These are phyloP conservation scores for Sturnira hondurensis DNA, from an alignment of 2,113 vertebrate species.

Conservation along the genomic window DNA sequence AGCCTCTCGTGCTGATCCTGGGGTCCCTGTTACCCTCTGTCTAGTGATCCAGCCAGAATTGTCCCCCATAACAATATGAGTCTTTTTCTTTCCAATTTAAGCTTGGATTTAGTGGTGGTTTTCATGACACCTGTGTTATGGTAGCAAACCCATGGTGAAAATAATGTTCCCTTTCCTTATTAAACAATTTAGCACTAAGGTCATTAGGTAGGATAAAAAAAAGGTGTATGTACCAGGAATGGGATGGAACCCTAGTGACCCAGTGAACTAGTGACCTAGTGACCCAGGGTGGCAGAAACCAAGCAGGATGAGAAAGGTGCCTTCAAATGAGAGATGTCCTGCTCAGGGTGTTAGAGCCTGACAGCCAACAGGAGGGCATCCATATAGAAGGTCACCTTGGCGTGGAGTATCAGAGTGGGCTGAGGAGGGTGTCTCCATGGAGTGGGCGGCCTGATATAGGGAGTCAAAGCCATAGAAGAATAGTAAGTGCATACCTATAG, in stretches of 20 bases:
- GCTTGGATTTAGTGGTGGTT: not conserved
- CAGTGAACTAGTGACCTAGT: not conserved
- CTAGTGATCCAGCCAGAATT: too few relatives aligned
- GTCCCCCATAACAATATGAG: too few relatives aligned
- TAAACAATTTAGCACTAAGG: not conserved
- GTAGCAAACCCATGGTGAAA: not conserved
- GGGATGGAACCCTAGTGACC: not conserved
- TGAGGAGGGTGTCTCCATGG: not conserved
- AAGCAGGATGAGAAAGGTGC: not conserved
- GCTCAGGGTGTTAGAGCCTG: not conserved
- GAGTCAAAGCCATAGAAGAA: not conserved
- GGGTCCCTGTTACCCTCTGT: too few relatives aligned
- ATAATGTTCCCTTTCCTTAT: not conserved
- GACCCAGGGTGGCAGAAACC: not conserved
- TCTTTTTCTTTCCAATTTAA: not conserved
- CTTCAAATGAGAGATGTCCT: not conserved
- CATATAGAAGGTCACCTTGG: not conserved
- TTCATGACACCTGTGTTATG: not conserved
- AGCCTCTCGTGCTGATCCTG: too few relatives aligned
- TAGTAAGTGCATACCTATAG: not conserved
- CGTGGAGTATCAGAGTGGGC: too few relatives aligned
- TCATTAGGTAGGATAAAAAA: not conserved
- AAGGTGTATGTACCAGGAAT: not conserved
- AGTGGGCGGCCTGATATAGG: not conserved
- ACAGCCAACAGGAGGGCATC: not conserved